Percentiles rank a stretch among this genome's conserved stretches.
These are phyloP conservation scores for Orestias chungarensis DNA, from an alignment of 2,797 vertebrate species.

Conservation along the genomic window DNA sequence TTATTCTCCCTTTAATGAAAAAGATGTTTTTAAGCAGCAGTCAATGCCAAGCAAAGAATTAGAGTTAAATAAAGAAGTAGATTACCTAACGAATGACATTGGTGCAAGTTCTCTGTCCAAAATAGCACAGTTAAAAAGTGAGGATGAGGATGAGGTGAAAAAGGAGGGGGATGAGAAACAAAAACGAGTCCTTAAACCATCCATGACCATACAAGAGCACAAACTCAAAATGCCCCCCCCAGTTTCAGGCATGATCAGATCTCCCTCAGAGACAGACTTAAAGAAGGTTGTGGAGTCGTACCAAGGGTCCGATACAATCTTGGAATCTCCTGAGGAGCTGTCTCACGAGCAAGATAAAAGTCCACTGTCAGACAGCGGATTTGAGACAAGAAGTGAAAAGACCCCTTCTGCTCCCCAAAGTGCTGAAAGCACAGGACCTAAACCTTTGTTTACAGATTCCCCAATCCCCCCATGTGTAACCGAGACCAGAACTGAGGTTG, in stretches of 20 bases:
- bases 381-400: constrained; percentile 99
- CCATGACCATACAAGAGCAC: constrained; percentile 85
- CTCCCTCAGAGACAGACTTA: constrained; percentile 96
- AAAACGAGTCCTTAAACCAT: constrained; percentile 92
- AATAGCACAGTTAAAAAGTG: constrained; percentile 90
- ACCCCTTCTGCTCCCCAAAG: constrained; percentile 98
- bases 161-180: constrained; percentile 96
- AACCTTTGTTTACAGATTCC: constrained; percentile 95
- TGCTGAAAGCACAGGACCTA: constrained; percentile 96
- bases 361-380: constrained; percentile 97
- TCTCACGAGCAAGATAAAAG: constrained; percentile 99
- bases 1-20: constrained; percentile 79
- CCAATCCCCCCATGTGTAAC: constrained; percentile 96
- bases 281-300: constrained; percentile 95
- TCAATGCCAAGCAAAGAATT: constrained; percentile 90
- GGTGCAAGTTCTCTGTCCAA: constrained; percentile 87
- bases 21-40: constrained; percentile 84
- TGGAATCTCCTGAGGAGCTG: constrained; percentile 97
- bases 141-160: constrained; percentile 91
- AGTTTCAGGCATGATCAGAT: constrained; percentile 89
- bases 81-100: constrained; percentile 95
- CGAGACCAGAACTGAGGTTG: constrained; percentile 94
- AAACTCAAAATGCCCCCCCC: constrained; percentile 99
- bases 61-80: constrained; percentile 92
- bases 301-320: constrained; percentile 91